Evolutionary conservation across 2,797 vertebrate species (phyloP).

Genomic region (Iguana delicatissima): DNA sequence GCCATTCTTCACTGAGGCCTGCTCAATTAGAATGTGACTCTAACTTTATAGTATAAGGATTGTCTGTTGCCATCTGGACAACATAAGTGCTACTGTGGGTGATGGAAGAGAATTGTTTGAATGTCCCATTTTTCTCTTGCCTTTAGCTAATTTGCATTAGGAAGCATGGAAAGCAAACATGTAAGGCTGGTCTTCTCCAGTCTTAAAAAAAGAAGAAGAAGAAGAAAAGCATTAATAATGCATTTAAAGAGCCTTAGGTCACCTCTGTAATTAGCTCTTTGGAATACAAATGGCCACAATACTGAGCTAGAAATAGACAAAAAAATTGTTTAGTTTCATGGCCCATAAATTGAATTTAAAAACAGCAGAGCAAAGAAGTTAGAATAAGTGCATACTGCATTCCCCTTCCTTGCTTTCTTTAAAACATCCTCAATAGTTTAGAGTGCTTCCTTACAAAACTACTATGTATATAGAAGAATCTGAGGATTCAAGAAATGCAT

Average conservation of each 20-base stretch:
- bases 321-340: background rate
- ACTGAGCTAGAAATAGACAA: slow-evolving; percentile 21
- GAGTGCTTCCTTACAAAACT: background rate
- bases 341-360: background rate
- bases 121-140: background rate
- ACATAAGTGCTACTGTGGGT: background rate
- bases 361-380: background rate
- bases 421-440: background rate
- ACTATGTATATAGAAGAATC: slow-evolving; percentile 13
- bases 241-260: background rate
- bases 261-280: background rate
- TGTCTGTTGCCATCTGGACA: background rate
- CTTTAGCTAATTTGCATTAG: slow-evolving; percentile 9
- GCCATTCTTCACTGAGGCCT: background rate
- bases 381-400: background rate
- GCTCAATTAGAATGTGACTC: background rate
- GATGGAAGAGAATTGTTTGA: background rate
- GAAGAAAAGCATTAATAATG: background rate
- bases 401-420: background rate
- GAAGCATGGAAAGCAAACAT: background rate
- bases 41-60: background rate
- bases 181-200: background rate
- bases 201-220: background rate
- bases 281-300: slow-evolving; percentile 31
- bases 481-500: slow-evolving; percentile 7